Evolutionary conservation across 2,113 vertebrate species (phyloP), one percentile per base, ranked within the genome.

Genomic region (Oophaga pumilio): DNA sequence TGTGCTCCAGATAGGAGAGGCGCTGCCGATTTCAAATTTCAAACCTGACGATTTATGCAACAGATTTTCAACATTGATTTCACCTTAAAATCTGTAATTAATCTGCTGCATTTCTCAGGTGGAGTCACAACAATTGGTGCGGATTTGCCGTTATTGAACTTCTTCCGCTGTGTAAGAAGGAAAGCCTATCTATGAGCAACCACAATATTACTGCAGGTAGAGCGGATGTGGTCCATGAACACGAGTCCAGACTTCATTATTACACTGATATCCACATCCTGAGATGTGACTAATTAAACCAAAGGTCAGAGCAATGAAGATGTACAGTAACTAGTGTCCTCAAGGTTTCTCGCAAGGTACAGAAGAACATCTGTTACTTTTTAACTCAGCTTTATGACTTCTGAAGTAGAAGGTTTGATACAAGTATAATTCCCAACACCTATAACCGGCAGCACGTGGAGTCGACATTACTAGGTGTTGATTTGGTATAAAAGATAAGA

Each of bases 241-340:
- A 7, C 15, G 8, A 56, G 22, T 22, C 5, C 8, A 6, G 50
- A 26, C 11, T 64, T 33, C 59, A 60, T n/a, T 49, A 24, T 82
- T 53, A 83, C 17, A 50, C 49, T 26, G 43, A 83, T 50, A 28
- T 64, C 24, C 15, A 8, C 5, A 56, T 84, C 82, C 50, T 50
- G 68, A 7, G 26, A 43, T 73, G 24, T 18, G 57, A 9, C 82
- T 74, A 56, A 71, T 57, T 59, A 73, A 73, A 71, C 17, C 28
- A 57, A 76, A 85, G 84, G 84, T 76, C 22, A 77, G 18, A 66
- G 74, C 84, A 66, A 53, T 64, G 84, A 85, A 77, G 43, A n/a
- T 77, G 49, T 78, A n/a, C n/a, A n/a, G n/a, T n/a, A 78, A 86
- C 52, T 11, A 33, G 84, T 6, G 84, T 24, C 33, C 69, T 86